A percentile compares a stretch with the other conserved stretches of the same genome.
phyloP scores from a whole-genome alignment of 2,797 vertebrate genomes.

The Dryobates pubescens region DNA sequence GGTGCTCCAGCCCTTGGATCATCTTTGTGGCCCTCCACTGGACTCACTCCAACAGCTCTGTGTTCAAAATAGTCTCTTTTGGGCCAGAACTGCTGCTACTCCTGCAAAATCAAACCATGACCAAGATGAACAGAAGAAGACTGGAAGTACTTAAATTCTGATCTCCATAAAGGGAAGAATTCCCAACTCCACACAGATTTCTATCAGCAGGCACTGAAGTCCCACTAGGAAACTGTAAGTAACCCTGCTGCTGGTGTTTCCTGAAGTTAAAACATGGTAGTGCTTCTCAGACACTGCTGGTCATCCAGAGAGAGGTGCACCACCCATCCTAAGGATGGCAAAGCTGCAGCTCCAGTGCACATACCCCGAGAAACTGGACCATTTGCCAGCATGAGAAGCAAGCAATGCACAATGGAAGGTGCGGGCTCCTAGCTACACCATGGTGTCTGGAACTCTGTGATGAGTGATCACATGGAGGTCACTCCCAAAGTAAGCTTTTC shows the following conservation, averaged over 20 bases:
- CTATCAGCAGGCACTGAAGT: background rate
- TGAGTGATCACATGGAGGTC: background rate
- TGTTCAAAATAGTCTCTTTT: background rate
- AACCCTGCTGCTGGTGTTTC: background rate
- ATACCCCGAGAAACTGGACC: background rate
- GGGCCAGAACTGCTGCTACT: background rate
- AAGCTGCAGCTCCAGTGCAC: background rate
- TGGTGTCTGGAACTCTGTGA: background rate
- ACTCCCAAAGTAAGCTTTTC: background rate
- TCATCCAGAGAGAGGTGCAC: background rate
- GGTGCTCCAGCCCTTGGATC: too few species aligned
- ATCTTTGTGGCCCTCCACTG: too few species aligned
- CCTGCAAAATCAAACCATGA: background rate
- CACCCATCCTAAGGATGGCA: background rate
- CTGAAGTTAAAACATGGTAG: background rate
- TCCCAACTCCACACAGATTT: background rate
- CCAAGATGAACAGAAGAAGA: background rate
- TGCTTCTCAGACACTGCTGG: background rate
- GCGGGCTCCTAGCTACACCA: background rate
- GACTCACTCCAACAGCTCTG: too few species aligned
- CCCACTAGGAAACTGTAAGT: rapidly evolving
- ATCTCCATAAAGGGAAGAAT: background rate
- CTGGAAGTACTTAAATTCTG: background rate
- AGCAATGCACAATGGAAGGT: background rate
- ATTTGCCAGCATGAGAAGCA: background rate